Evolutionary conservation across 2,888 invertebrate species (phyloP).

Genomic region (Adineta ricciae): DNA sequence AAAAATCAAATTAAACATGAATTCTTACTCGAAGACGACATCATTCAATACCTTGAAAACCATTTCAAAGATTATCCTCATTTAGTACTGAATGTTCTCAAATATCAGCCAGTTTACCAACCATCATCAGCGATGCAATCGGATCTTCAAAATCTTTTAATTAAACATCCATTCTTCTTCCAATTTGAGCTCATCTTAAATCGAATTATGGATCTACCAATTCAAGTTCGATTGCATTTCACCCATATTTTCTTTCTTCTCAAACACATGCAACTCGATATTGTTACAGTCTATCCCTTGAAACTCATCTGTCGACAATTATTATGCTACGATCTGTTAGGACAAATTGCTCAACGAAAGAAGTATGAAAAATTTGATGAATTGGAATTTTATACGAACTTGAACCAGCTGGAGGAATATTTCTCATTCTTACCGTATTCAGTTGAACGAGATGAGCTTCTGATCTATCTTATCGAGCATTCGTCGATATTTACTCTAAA

Average conservation of each 20-base stretch:
- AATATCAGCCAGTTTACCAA: not conserved
- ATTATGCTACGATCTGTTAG: not conserved
- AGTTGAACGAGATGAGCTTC: not conserved
- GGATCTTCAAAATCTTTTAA: not conserved
- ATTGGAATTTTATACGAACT: not conserved
- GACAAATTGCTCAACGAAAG: not conserved
- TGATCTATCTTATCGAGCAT: not conserved
- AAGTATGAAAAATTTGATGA: not conserved
- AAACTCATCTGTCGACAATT: not conserved
- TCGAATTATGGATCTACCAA: not conserved
- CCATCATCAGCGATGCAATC: not conserved
- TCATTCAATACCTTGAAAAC: not conserved
- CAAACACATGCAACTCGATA: not conserved
- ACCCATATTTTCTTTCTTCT: not conserved
- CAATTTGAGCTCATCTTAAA: not conserved
- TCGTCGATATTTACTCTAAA: not conserved
- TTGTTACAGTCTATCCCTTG: not conserved
- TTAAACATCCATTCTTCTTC: not conserved
- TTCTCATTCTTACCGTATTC: not conserved
- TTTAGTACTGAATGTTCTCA: not conserved
- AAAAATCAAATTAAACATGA: not conserved
- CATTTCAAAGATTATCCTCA: not conserved
- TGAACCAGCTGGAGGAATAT: not conserved
- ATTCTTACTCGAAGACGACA: not conserved
- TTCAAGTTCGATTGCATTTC: not conserved